Conservation (phyloP, 2,888 invertebrate species). For the Cartodere bifasciata region DNA sequence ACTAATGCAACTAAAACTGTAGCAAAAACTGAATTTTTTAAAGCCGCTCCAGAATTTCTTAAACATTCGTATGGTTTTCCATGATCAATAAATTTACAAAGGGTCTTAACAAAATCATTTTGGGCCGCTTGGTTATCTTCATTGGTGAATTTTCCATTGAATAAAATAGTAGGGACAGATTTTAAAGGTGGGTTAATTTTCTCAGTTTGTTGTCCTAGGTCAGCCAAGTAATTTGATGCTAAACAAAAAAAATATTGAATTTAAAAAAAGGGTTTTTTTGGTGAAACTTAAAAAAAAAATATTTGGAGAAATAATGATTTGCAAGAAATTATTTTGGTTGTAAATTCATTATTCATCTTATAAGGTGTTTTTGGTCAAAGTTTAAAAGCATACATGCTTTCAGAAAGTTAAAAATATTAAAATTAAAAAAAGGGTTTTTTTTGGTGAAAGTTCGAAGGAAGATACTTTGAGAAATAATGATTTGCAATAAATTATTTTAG, state of each 20-base stretch:
- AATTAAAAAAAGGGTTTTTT: no score
- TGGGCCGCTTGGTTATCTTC: conserved; percentile 42
- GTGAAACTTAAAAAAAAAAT: no score
- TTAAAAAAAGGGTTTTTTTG: no score
- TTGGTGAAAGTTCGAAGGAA: no score
- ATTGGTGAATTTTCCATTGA: conserved; percentile 49
- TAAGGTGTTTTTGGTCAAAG: no score
- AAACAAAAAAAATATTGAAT: conserved; percentile 13
- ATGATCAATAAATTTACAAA: conserved; percentile 38
- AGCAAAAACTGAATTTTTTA: conserved; percentile 10
- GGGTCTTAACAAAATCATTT: conserved; percentile 41
- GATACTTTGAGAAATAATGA: no score
- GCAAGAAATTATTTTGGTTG: no score
- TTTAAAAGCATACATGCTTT: no score
- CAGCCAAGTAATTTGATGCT: conserved; percentile 35
- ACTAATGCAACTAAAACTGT: conserved; percentile 10
- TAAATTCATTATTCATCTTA: no score
- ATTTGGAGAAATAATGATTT: no score
- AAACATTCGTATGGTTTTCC: conserved; percentile 26
- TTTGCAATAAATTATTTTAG: no score
- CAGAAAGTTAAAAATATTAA: no score
- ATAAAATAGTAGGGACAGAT: conserved; percentile 54
- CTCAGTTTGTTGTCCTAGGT: conserved; percentile 44
- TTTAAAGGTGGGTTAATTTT: conserved; percentile 41
- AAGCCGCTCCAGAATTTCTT: conserved; percentile 15